Evolutionary conservation across 2,797 vertebrate species (phyloP), one percentile per base, ranked within the genome.

Genomic region (Melanogrammus aeglefinus): DNA sequence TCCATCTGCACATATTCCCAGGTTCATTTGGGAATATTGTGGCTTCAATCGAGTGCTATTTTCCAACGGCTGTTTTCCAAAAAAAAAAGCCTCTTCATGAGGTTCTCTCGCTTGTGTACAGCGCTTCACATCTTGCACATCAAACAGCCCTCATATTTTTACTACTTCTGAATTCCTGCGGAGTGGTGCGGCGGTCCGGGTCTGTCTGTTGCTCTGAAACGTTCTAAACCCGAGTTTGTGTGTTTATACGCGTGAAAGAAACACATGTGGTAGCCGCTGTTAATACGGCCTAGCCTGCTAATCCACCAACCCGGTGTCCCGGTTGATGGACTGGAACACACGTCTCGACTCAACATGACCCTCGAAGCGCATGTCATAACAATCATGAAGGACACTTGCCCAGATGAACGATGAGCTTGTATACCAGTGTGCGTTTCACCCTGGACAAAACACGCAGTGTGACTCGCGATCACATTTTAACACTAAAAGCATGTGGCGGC

Each of bases 101-200:
- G 78, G 16, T n/a, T n/a, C 82, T 89, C 81, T 75, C 79, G 87
- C 83, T 83, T 86, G 82, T 80, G 84, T 88, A 82, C 80, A 70
- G 79, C 84, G 88, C 76, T 86, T 91, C 85, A 90, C 87, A 91
- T 87, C 88, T 88, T 89, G 84, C 86, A 93, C 89, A 91, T 93
- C 88, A 92, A 94, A 93, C 88, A 81, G 80, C 77, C 79, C 70
- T 75, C 74, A 85, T 83, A 88, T 88, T 92, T 63, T 90, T 87
- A 86, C 78, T 84, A 83, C 80, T 85, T 90, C 83, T 84, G 87
- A 90, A 89, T 86, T 85, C 85, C 47, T 10, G 86, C 31, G 31
- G 3, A 89, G 86, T 77, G 77, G 78, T 83, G 82, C 77, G 77
- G 80, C 87, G 90, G 88, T 90, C 88, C 57, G 57, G 80, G 83